phyloP scores from a whole-genome alignment of 2,797 vertebrate species.

The Manis crassicaudata region DNA sequence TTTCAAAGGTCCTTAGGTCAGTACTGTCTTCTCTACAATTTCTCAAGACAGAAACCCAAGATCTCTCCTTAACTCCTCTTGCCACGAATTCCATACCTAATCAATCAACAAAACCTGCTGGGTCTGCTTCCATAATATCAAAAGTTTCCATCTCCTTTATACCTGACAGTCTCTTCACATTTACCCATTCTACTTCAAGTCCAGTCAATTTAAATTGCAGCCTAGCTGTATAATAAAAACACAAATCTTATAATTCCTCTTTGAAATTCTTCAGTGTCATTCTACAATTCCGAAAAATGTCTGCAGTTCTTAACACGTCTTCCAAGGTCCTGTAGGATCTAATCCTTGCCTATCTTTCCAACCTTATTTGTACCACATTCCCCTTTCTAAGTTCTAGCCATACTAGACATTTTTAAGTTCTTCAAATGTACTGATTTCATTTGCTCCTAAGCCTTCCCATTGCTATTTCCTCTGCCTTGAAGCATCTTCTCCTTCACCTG shows the following conservation, averaged over 20 bases:
- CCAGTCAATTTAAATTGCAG: background rate
- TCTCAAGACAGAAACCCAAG: slow-evolving; percentile 1
- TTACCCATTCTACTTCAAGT: background rate
- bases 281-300: slow-evolving; percentile 3
- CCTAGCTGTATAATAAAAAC: background rate
- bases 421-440: background rate
- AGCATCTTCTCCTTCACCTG: background rate
- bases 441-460: background rate
- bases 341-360: background rate
- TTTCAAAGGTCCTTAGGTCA: background rate
- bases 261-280: background rate
- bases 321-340: background rate
- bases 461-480: background rate
- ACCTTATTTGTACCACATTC: background rate
- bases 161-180: background rate
- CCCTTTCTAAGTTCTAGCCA: background rate
- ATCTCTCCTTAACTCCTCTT: background rate
- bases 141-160: background rate
- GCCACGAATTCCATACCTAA: slow-evolving; percentile 17
- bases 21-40: background rate
- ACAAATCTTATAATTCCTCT: background rate
- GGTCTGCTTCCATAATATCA: background rate
- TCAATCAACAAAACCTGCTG: background rate
- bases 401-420: background rate
- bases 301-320: background rate